Evolutionary conservation across 2,797 vertebrate genomes (phyloP).

Genomic region (Syngnathus acus): DNA sequence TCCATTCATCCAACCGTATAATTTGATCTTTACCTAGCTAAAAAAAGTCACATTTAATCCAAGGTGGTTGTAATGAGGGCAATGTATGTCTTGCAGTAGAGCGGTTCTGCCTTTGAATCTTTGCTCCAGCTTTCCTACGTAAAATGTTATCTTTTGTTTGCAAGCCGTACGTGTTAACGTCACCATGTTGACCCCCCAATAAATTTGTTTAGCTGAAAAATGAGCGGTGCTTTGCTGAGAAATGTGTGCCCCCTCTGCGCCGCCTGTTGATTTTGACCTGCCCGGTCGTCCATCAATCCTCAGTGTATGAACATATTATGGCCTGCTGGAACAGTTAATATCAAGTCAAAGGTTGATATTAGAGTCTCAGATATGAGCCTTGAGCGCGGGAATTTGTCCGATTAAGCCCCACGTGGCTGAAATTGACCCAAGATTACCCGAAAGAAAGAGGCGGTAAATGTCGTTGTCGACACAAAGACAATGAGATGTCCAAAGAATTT

Average conservation of each 20-base stretch:
- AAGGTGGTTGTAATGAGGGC: neutral
- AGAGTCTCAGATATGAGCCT: slow-evolving; percentile 4
- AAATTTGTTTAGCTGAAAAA: too few species aligned
- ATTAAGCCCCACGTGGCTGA: neutral
- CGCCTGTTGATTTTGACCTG: neutral
- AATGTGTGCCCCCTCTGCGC: too few species aligned
- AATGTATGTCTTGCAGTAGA: neutral
- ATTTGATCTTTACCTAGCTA: neutral
- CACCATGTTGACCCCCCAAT: too few species aligned
- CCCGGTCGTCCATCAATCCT: neutral
- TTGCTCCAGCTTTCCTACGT: too few species aligned
- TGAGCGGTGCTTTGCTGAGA: too few species aligned
- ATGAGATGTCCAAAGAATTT: slow-evolving; percentile 42
- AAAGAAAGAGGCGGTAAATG: slow-evolving; percentile 59
- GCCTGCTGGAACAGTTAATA: neutral
- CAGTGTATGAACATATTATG: neutral
- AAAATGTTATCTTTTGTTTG: too few species aligned
- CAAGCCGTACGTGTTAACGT: neutral
- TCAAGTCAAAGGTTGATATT: slow-evolving; percentile 15
- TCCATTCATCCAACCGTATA: neutral
- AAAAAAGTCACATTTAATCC: neutral
- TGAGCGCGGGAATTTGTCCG: slow-evolving; percentile 17
- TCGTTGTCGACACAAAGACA: slow-evolving; percentile 54
- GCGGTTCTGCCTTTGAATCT: too few species aligned
- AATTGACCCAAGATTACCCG: slow-evolving; percentile 45